Base-by-base conservation (phyloP, 2,113 vertebrate genomes). In the Psammodynastes pulverulentus region DNA sequence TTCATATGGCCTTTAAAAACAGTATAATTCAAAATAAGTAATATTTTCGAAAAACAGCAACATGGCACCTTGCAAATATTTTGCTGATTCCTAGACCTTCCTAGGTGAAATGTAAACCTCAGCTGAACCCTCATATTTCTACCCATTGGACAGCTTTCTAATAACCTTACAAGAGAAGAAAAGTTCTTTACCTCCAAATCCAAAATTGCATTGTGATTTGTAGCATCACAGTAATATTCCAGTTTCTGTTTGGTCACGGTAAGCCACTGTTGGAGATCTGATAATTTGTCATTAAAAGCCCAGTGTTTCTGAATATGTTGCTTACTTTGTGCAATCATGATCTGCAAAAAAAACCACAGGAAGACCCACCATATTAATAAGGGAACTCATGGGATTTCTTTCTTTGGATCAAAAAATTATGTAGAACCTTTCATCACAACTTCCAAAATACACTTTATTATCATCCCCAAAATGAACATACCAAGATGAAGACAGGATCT, bases 241-340 rank as follows among this genome's bases (percentile, higher is more conserved):
- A 99, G 93, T 94, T 97, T 98, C 95, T 98, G 98, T 0, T 88
- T 97, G 94, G 96, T 98, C 93, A 96, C 62, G 94, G 96, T 92
- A 49, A 99, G 93, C 98, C 99, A 99, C 91, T 98, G 98, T 94
- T 97, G 97, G 5, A 99, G 95, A 93, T 98, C 98, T 88, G 97
- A 97, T 2, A 98, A 95, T 86, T 96, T 96, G 26, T 98, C 96
- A 26, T 97, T 98, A 93, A 98, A 98, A 23, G 94, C 91, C 95
- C 98, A 97, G 0, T 99, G 98, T 26, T 98, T 97, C 21, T n/a
- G 92, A 26, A 98, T 89, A 0, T 92, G 93, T 72, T 97, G 95
- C 94, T 97, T 97, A 23, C 97, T 97, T 91, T 91, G 58, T 9
- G 96, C 94, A 93, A 95, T 85, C 34, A 97, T 97, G 90, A 88